These are phyloP conservation scores for Dynastes hyllus DNA, from an alignment of 2,888 invertebrate genomes.

Conservation along the genomic window DNA sequence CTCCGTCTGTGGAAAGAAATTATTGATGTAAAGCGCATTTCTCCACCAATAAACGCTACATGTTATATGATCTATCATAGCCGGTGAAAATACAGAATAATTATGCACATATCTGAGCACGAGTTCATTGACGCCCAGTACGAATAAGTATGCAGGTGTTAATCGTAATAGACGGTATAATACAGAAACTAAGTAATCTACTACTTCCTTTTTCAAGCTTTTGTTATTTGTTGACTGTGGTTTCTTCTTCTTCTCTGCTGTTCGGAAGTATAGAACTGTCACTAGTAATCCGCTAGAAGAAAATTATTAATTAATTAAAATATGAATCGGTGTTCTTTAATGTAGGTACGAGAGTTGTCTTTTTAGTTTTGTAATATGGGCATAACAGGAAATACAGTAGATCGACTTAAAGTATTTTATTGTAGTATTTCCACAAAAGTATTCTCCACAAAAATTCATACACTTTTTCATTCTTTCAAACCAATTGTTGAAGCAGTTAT, in stretches of 20 bases:
- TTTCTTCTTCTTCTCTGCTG: conserved; percentile 74
- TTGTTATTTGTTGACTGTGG: conserved; percentile 55
- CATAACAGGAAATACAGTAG: no score
- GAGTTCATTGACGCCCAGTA: conserved; percentile 83
- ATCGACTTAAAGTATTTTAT: no score
- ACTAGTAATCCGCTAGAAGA: conserved; percentile 79
- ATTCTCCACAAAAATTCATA: no score
- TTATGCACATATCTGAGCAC: conserved; percentile 82
- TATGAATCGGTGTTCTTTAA: background rate
- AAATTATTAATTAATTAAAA: background rate
- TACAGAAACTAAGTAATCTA: conserved; percentile 74
- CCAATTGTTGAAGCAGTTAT: no score
- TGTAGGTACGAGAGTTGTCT: no score
- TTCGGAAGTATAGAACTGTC: conserved; percentile 81
- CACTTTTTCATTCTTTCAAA: no score
- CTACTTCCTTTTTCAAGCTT: conserved; percentile 57
- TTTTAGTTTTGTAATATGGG: no score
- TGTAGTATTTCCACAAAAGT: no score
- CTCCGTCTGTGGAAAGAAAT: conserved; percentile 82
- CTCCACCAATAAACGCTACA: conserved; percentile 89
- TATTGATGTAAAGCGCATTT: conserved; percentile 88
- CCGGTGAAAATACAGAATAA: conserved; percentile 83
- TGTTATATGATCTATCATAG: conserved; percentile 81
- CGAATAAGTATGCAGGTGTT: conserved; percentile 88
- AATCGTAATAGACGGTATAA: conserved; percentile 81